A percentile compares a stretch with the other conserved stretches of the same genome.
phyloP scores from a whole-genome alignment of 2,888 invertebrate species.

The Drosophila emarginata region DNA sequence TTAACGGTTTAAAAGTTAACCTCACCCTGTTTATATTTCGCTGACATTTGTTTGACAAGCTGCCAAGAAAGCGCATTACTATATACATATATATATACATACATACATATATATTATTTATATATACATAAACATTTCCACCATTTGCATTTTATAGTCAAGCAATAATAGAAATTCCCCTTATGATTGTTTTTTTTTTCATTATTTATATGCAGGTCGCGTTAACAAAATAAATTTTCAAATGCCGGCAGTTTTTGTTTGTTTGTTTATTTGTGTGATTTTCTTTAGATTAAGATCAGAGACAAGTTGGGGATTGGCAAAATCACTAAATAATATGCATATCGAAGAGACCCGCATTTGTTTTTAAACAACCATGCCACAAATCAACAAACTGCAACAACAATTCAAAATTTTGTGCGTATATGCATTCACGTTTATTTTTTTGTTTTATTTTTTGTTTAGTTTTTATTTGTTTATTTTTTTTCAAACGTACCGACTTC shows the following conservation, averaged over 20 bases:
- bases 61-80: neutral
- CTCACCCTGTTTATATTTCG: neutral
- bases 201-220: slow-evolving; percentile 20
- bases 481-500: slow-evolving; percentile 35
- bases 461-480: slow-evolving; percentile 24
- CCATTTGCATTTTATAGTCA: slow-evolving; percentile 29
- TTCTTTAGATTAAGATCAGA: neutral
- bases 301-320: slow-evolving; percentile 3
- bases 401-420: slow-evolving; percentile 59
- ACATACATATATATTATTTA: no score
- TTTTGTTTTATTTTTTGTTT: slow-evolving; percentile 8
- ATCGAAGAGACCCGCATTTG: slow-evolving; percentile 8
- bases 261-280: neutral
- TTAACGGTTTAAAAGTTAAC: neutral
- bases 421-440: slow-evolving; percentile 63
- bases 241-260: slow-evolving; percentile 14
- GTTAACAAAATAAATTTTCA: slow-evolving; percentile 11
- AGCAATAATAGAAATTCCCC: slow-evolving; percentile 41
- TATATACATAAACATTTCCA: neutral
- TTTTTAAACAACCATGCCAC: neutral
- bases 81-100: neutral
- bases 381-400: slow-evolving; percentile 20
- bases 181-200: slow-evolving; percentile 31
- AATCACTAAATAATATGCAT: neutral
- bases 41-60: neutral